Evolutionary conservation across 1,140 invertebrate species (phyloP).

Genomic region (Subanguina moxae): DNA sequence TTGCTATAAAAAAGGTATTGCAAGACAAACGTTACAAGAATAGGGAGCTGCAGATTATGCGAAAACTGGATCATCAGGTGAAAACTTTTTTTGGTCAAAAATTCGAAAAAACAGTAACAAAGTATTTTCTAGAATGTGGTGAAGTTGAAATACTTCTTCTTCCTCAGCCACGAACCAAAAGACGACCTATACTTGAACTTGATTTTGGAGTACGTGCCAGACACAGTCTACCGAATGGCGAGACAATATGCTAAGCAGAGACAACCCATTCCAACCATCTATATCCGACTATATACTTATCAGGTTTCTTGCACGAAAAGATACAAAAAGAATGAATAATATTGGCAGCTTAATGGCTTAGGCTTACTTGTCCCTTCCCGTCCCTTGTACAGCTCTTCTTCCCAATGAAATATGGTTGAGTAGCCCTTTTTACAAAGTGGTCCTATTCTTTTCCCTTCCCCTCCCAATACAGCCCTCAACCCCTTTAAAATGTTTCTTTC

Average conservation of each 20-base stretch:
- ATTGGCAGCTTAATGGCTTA: no score
- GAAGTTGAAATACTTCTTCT: conserved; percentile 65
- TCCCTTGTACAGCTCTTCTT: no score
- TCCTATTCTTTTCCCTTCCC: no score
- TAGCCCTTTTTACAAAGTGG: no score
- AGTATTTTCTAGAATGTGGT: conserved; percentile 76
- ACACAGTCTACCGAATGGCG: conserved; percentile 85
- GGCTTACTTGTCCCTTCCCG: no score
- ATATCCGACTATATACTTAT: conserved; percentile 66
- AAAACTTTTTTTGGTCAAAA: background rate
- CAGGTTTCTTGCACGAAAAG: no score
- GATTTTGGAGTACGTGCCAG: conserved; percentile 98
- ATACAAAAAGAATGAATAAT: no score
- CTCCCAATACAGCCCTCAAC: no score
- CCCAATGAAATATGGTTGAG: no score
- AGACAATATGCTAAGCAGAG: conserved; percentile 94
- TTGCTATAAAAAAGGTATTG: conserved; percentile 99
- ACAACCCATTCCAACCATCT: conserved; percentile 97
- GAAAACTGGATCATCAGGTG: conserved; percentile 85
- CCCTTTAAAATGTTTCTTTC: no score
- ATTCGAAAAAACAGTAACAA: background rate
- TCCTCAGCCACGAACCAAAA: conserved; percentile 25
- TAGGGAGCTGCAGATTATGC: conserved; percentile 98
- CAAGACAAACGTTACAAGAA: conserved; percentile 93
- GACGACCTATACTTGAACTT: conserved; percentile 99